phyloP scores from a whole-genome alignment of 2,888 invertebrate species.

The Tricholauxania praeusta region DNA sequence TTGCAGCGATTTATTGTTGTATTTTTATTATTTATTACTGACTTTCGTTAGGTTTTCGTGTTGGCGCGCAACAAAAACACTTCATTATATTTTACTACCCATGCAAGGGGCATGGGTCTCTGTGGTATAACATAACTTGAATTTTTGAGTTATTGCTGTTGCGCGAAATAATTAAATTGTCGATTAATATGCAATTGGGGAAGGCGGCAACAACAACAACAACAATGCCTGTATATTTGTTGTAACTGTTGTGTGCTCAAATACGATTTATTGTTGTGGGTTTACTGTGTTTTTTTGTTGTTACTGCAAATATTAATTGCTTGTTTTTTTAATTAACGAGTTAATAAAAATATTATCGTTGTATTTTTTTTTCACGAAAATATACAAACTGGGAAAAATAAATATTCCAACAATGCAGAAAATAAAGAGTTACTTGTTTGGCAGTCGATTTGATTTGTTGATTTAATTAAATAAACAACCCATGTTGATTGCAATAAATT shows the following conservation, averaged over 20 bases:
- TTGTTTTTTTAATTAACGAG: conserved; percentile 31
- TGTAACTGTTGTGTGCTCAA: conserved; percentile 19
- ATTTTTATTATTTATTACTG: conserved; percentile 27
- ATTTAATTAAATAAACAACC: too few relatives aligned
- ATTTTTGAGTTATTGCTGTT: conserved; percentile 6
- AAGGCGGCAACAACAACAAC: conserved; percentile 25
- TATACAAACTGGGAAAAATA: too few relatives aligned
- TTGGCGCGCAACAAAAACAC: conserved; percentile 15
- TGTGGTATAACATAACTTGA: too few relatives aligned
- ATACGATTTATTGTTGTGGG: conserved; percentile 29
- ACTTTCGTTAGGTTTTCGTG: conserved; percentile 18
- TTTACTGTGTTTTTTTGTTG: neutral
- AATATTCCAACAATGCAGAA: too few relatives aligned
- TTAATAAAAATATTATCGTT: conserved; percentile 6
- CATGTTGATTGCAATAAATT: too few relatives aligned
- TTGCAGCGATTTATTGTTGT: conserved; percentile 26
- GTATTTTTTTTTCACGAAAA: too few relatives aligned
- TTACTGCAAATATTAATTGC: conserved; percentile 28
- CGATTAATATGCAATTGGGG: conserved; percentile 34
- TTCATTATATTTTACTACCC: conserved; percentile 4
- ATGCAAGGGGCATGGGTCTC: too few relatives aligned
- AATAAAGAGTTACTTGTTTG: too few relatives aligned
- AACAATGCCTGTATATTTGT: conserved; percentile 6
- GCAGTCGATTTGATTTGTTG: too few relatives aligned
- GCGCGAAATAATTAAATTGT: conserved; percentile 29